Percentiles rank a stretch among this genome's conserved stretches.
These are phyloP conservation scores for Chymomyza procnemis DNA, from an alignment of 2,888 invertebrate genomes.

Conservation along the genomic window DNA sequence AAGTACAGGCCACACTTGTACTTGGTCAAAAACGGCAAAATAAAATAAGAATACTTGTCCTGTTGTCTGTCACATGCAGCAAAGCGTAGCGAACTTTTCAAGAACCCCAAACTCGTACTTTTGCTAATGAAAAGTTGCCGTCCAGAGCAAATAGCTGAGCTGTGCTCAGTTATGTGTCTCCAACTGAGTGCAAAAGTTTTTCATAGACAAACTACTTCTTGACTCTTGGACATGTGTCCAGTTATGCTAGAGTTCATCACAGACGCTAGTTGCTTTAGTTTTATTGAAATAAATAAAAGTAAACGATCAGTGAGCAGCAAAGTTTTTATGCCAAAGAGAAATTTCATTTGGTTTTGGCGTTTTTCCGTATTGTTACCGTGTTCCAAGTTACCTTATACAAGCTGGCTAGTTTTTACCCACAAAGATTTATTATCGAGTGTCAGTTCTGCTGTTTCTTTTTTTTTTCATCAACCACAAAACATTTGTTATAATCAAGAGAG, in stretches of 20 bases:
- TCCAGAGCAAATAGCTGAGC: not conserved
- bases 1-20: not conserved
- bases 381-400: slow-evolving; percentile 53
- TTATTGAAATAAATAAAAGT: slow-evolving; percentile 68
- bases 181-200: slow-evolving; percentile 56
- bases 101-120: slow-evolving; percentile 54
- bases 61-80: slow-evolving; percentile 50
- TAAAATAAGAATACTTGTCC: slow-evolving; percentile 43
- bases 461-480: slow-evolving; percentile 40
- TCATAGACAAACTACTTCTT: slow-evolving; percentile 41
- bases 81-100: slow-evolving; percentile 29
- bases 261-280: slow-evolving; percentile 49
- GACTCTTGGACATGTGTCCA: slow-evolving; percentile 20
- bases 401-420: slow-evolving; percentile 41
- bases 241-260: slow-evolving; percentile 28
- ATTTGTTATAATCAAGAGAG: slow-evolving; percentile 67
- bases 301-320: slow-evolving; percentile 42
- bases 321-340: slow-evolving; percentile 59
- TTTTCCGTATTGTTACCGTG: slow-evolving; percentile 46
- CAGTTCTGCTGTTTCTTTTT: slow-evolving; percentile 39
- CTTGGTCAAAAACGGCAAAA: slow-evolving; percentile 11
- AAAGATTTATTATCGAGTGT: slow-evolving; percentile 70
- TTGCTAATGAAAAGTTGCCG: slow-evolving; percentile 63
- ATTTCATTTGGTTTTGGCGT: slow-evolving; percentile 47
- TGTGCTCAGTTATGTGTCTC: slow-evolving; percentile 39